phyloP scores from a whole-genome alignment of 2,888 invertebrate genomes.

The Hofmannophila pseudospretella region DNA sequence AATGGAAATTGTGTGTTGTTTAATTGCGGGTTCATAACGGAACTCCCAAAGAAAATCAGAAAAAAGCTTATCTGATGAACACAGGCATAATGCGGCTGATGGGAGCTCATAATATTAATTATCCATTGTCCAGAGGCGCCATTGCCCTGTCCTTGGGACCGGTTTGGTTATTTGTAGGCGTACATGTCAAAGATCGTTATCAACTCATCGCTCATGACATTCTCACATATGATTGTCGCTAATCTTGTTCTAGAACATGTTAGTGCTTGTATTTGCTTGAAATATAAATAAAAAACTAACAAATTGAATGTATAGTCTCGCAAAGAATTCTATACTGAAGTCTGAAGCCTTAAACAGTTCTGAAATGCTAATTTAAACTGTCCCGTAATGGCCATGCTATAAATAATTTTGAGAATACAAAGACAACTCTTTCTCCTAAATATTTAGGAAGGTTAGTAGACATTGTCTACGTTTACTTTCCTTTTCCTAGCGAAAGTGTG shows the following conservation, averaged over 20 bases:
- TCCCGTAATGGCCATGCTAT: constrained; percentile 1
- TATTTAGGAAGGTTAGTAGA: constrained; percentile 39
- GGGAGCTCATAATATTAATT: constrained; percentile 16
- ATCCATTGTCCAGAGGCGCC: constrained; percentile 16
- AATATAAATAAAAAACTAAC: too few species aligned
- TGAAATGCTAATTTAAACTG: constrained; percentile 2
- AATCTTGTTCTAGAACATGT: background rate
- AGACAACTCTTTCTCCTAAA: constrained; percentile 31
- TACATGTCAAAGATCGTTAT: constrained; percentile 16
- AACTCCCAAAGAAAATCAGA: background rate
- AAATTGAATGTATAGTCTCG: too few species aligned
- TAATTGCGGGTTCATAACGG: constrained; percentile 1
- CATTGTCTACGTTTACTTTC: constrained; percentile 56
- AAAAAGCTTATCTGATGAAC: constrained; percentile 3
- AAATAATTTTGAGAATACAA: constrained; percentile 7
- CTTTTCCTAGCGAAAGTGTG: constrained; percentile 63
- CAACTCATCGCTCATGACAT: constrained; percentile 13
- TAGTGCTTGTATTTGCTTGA: too few species aligned
- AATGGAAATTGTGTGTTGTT: background rate
- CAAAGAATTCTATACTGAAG: too few species aligned
- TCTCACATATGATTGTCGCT: constrained; percentile 3
- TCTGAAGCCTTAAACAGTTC: too few species aligned
- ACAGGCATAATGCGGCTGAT: constrained; percentile 1
- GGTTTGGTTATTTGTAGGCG: constrained; percentile 11
- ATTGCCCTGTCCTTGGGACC: constrained; percentile 14